phyloP scores from a whole-genome alignment of 2,888 invertebrate genomes.

The Chaitophorus viminalis region DNA sequence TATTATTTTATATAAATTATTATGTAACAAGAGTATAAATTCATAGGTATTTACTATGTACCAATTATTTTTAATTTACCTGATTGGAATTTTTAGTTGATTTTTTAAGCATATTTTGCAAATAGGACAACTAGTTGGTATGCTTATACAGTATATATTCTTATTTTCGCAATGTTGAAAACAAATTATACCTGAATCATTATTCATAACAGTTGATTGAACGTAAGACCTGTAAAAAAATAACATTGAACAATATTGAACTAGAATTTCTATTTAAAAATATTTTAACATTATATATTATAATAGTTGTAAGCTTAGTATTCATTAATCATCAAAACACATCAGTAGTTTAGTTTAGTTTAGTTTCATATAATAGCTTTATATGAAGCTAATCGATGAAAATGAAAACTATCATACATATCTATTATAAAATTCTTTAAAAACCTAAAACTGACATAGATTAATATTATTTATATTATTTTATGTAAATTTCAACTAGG shows the following conservation, averaged over 20 bases:
- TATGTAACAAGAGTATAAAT: background rate
- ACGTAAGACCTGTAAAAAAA: slow-evolving; percentile 21
- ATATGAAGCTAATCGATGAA: too few relatives aligned
- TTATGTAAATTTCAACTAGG: too few relatives aligned
- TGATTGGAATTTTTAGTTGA: slow-evolving; percentile 78
- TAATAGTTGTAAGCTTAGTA: too few relatives aligned
- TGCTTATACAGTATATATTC: slow-evolving; percentile 81
- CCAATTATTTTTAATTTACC: slow-evolving; percentile 70
- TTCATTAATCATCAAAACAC: too few relatives aligned
- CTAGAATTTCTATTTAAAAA: background rate
- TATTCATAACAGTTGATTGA: slow-evolving; percentile 65
- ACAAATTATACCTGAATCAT: slow-evolving; percentile 86
- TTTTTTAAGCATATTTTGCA: slow-evolving; percentile 75
- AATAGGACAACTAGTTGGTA: slow-evolving; percentile 82
- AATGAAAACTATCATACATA: too few relatives aligned
- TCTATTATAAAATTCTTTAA: too few relatives aligned
- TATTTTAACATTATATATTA: background rate
- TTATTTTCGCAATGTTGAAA: slow-evolving; percentile 88
- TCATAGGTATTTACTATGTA: too few relatives aligned
- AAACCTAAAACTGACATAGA: too few relatives aligned
- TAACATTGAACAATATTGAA: background rate
- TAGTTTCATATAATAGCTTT: too few relatives aligned
- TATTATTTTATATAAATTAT: too few relatives aligned
- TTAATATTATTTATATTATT: too few relatives aligned
- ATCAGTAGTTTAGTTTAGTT: too few relatives aligned